These are phyloP conservation scores for Phalloptychus januarius DNA, from an alignment of 2,797 vertebrate species.

Conservation along the genomic window DNA sequence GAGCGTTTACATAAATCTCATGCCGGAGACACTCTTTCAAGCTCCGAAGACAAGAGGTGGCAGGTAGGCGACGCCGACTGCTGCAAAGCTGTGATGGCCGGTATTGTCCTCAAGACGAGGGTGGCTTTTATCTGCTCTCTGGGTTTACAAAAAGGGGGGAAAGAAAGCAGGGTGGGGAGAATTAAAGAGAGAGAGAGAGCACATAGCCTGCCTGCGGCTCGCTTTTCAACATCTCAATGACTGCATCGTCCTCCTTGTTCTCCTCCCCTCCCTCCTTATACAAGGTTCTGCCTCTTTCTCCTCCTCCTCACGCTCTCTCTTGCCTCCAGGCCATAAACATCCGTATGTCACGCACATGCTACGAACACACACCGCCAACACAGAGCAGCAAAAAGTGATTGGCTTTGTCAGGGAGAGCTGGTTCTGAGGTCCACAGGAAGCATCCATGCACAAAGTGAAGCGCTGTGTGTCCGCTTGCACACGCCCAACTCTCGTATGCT, in stretches of 20 bases:
- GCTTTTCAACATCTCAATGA: conserved; percentile 78
- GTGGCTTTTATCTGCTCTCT: conserved; percentile 73
- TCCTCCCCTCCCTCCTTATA: conserved; percentile 53
- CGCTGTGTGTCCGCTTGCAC: not conserved
- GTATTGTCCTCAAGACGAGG: conserved; percentile 69
- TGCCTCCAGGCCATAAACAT: conserved; percentile 75
- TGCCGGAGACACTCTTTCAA: conserved; percentile 35
- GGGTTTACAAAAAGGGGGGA: conserved; percentile 63
- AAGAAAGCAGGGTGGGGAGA: conserved; percentile 18
- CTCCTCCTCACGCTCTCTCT: conserved; percentile 54
- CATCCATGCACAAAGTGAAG: conserved; percentile 54
- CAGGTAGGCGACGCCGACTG: conserved; percentile 62
- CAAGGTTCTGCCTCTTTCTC: conserved; percentile 58
- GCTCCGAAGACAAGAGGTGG: conserved; percentile 54
- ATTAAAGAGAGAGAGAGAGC: conserved; percentile 51
- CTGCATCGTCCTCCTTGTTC: conserved; percentile 59
- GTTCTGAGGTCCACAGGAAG: conserved; percentile 45
- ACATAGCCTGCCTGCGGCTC: conserved; percentile 71
- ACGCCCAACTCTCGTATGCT: conserved; percentile 38
- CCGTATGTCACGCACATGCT: conserved; percentile 72
- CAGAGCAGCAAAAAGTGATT: conserved; percentile 57
- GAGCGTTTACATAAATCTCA: conserved; percentile 34
- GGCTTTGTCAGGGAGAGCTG: conserved; percentile 70
- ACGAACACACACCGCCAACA: conserved; percentile 43
- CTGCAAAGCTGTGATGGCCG: conserved; percentile 61